Evolutionary conservation across 2,113 vertebrate genomes (phyloP), one percentile per base, ranked within the genome.

Genomic region (Mormoops blainvillei): DNA sequence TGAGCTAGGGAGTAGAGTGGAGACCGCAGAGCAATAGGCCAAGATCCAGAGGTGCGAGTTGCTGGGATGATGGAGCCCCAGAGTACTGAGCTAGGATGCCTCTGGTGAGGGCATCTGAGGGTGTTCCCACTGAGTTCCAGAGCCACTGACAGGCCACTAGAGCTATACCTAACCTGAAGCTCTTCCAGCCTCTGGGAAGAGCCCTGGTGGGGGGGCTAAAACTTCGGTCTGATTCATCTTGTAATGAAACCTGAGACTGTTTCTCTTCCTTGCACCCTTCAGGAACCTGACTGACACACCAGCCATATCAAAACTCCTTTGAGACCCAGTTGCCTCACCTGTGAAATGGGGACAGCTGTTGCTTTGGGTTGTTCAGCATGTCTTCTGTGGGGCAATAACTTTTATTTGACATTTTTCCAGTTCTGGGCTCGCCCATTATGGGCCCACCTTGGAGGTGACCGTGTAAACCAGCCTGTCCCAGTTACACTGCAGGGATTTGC

Each of bases 11-110:
- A 31, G 8, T 1, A 10, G n/a, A 31, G 4, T 24, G 41, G 24
- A 31, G 41, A 19, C 0, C 10, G 91, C 41, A 6, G 43, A 83
- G 36, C 61, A 68, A 43, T 0, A 33, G 58, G 52, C 78, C 61
- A 54, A 33, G 43, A 38, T 85, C 73, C n/a, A 7, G 41, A 28
- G 33, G 10, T 28, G 71, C 74, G 58, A 84, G 63, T 65, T 74
- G 45, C 43, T 20, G 5, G 24, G 41, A 1, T 2, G 15, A 43
- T 26, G 43, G 70, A 26, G 15, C 7, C 36, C 31, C 2, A 10
- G 24, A 10, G 24, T 0, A 1, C 36, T 0, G 3, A 61, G 52
- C 71, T 24, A 31, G 43, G 43, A 7, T 1, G 41, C 10, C 24
- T 36, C 28, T 52, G 61, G 4, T 13, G 68, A 65, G 36, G 56